Evolutionary conservation across 2,113 vertebrate species (phyloP), one percentile per base, ranked within the genome.

Genomic region (Ctenodactylus gundi): DNA sequence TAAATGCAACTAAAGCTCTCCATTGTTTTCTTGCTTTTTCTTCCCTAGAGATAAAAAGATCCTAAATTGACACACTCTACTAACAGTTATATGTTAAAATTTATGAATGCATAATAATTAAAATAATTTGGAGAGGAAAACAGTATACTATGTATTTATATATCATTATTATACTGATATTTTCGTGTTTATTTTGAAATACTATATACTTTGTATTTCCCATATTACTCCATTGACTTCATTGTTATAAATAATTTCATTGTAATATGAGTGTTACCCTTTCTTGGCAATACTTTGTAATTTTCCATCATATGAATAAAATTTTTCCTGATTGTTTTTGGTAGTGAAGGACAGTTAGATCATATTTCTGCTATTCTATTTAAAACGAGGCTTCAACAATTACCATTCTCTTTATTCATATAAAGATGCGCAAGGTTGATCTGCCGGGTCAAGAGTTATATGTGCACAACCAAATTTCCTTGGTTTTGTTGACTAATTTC

Each of bases 391-490:
- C 17, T 34, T 2, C 1, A 67, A 62, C 60, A 93, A 93, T 91
- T 85, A 49, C 41, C 57, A 51, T 91, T 39, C 23, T 65, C 1
- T 21, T 72, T 80, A 12, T 84, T 80, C 44, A 55, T 36, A 93
- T 46, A 12, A 67, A 90, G 31, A 84, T 67, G 25, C 18, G 84
- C 13, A 65, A 67, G 53, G 34, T 91, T 88, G 60, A 68, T 88
- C 87, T 60, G 67, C 46, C 90, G 7, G n/a, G 77, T 84, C 49
- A 93, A 87, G 93, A 18, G 15, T n/a, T n/a, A 93, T 87, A 34
- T 72, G 20, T 39, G 4, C n/a, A 87, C 90, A 58, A 77, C 84
- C 29, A 83, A 65, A 49, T 85, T 75, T 83, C 90, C 62, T 62
- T 90, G 1, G 49, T 70, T 64, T 51, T 86, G 18, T 23, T 31